Evolutionary conservation across 2,888 invertebrate species (phyloP).

Genomic region (Leptogaster cylindrica): DNA sequence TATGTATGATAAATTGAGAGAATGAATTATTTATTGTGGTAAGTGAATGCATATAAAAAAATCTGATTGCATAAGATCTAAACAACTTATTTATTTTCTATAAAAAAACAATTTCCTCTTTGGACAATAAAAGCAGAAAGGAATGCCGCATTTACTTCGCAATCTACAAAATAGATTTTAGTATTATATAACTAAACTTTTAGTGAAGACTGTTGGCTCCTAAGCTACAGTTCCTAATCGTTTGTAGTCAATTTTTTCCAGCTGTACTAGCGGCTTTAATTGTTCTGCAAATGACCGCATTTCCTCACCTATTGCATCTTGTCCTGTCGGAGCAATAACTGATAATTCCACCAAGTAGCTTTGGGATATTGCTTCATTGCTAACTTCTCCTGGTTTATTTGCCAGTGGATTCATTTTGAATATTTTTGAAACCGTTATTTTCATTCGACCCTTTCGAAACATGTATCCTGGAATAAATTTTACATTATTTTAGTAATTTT

Average conservation of each 20-base stretch:
- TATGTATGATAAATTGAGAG: no score
- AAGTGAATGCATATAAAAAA: no score
- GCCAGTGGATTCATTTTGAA: conserved; percentile 82
- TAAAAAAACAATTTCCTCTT: no score
- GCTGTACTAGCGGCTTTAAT: conserved; percentile 85
- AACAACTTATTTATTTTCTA: no score
- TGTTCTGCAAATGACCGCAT: conserved; percentile 96
- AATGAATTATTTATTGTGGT: no score
- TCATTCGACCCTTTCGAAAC: conserved; percentile 96
- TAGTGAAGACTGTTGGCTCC: no score
- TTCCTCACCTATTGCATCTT: conserved; percentile 94
- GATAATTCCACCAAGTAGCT: conserved; percentile 94
- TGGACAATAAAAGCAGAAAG: no score
- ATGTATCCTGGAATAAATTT: conserved; percentile 70
- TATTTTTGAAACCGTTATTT: conserved; percentile 93
- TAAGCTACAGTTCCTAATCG: conserved; percentile 63
- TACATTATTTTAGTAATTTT: not conserved
- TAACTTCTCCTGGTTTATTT: conserved; percentile 71
- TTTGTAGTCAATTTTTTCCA: conserved; percentile 93
- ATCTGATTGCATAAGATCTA: no score
- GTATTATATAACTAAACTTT: no score
- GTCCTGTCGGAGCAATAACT: conserved; percentile 84
- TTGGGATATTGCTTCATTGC: conserved; percentile 82
- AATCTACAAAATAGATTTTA: no score
- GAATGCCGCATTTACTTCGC: no score